Evolutionary conservation across 2,113 vertebrate genomes (phyloP).

Genomic region (Cyanoderma ruficeps): DNA sequence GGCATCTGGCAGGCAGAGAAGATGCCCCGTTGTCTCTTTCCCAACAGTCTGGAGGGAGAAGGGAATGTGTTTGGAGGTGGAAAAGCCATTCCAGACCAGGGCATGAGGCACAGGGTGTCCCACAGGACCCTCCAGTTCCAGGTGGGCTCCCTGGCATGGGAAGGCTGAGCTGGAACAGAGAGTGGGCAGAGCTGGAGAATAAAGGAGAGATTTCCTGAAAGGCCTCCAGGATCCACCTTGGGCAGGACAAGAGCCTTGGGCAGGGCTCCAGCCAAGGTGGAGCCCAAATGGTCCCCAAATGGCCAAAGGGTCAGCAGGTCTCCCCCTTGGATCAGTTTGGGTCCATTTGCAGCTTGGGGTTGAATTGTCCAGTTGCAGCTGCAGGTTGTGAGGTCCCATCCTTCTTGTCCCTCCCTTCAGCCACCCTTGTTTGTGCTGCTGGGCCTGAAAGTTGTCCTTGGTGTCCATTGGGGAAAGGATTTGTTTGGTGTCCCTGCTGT

Average conservation of each 20-base stretch:
- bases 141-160: rapidly evolving
- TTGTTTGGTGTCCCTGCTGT: too few species aligned
- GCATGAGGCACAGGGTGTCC: neutral
- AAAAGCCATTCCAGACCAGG: neutral
- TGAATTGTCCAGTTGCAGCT: too few species aligned
- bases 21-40: neutral
- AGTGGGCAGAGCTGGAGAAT: neutral
- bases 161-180: neutral
- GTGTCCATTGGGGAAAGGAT: too few species aligned
- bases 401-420: too few species aligned
- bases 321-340: neutral
- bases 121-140: rapidly evolving
- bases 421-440: too few species aligned
- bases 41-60: neutral
- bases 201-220: neutral
- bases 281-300: neutral
- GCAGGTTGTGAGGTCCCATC: too few species aligned
- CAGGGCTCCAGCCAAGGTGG: neutral
- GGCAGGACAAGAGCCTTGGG: neutral
- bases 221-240: neutral
- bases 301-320: neutral
- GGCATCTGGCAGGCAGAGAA: neutral
- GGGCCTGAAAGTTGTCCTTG: too few species aligned
- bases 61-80: neutral
- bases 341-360: too few species aligned